phyloP scores from a whole-genome alignment of 1,140 invertebrate species.

The Metopolophium dirhodum region DNA sequence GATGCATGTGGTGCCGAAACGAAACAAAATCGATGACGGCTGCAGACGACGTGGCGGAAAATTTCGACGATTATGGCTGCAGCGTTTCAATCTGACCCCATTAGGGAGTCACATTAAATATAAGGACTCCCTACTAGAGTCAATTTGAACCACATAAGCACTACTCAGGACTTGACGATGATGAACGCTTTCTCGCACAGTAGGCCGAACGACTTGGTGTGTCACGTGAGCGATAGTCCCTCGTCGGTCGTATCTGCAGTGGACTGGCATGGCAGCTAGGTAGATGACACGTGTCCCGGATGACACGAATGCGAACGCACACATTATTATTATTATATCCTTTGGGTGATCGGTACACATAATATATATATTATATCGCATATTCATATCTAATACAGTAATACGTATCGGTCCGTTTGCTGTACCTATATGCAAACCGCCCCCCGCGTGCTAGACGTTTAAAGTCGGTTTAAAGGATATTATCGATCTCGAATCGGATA shows the following conservation, averaged over 20 bases:
- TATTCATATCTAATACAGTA: too few relatives aligned
- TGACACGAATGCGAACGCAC: neutral
- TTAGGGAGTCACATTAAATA: slow-evolving; percentile 87
- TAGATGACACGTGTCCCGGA: neutral
- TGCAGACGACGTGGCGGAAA: neutral
- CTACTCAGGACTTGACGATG: neutral
- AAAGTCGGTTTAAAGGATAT: neutral
- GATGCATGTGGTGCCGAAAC: neutral
- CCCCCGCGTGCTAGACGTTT: neutral
- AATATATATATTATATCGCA: neutral
- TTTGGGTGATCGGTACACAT: neutral
- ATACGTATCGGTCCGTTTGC: neutral
- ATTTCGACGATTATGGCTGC: slow-evolving; percentile 63
- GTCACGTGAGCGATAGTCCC: neutral
- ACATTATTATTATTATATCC: neutral
- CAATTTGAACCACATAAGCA: slow-evolving; percentile 79
- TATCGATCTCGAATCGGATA: slow-evolving; percentile 33
- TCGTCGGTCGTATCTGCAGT: neutral
- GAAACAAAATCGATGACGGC: neutral
- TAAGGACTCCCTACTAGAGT: slow-evolving; percentile 96
- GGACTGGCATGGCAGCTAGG: neutral
- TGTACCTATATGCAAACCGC: too few relatives aligned
- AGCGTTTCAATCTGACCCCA: slow-evolving; percentile 93
- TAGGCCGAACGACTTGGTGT: neutral
- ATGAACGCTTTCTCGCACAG: neutral